Conservation (phyloP, 92 coral and sea anemone genomes). For the Micromussa lordhowensis region DNA sequence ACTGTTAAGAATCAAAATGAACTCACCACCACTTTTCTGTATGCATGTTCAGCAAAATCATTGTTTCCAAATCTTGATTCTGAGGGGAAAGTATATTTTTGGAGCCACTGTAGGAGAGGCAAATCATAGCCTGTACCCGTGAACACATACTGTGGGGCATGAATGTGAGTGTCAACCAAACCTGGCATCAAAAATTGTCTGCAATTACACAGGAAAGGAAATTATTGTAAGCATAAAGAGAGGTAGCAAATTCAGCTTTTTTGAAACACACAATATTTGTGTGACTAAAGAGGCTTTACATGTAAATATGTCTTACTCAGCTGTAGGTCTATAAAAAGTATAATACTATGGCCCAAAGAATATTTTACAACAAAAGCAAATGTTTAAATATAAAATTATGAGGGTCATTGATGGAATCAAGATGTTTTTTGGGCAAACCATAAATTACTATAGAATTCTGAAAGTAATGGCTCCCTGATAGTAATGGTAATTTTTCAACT, state of each 20-base stretch:
- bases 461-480: no score
- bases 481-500: no score
- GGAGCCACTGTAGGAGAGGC: slow-evolving; percentile 82
- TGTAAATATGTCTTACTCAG: no score
- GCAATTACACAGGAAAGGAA: not conserved
- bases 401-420: no score
- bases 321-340: no score
- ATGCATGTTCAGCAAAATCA: slow-evolving; percentile 71
- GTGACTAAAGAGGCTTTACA: no score
- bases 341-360: no score
- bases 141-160: slow-evolving; percentile 80
- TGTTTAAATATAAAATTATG: no score
- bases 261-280: no score
- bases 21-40: slow-evolving; percentile 78
- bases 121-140: slow-evolving; percentile 86
- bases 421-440: no score
- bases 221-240: not conserved
- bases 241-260: not conserved
- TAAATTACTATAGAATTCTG: no score
- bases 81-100: slow-evolving; percentile 79
- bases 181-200: slow-evolving; percentile 86
- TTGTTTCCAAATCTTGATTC: slow-evolving; percentile 71
- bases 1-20: not conserved
- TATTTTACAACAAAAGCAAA: no score
- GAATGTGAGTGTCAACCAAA: slow-evolving; percentile 84